Evolutionary conservation across 2,797 vertebrate species (phyloP).

Genomic region (Ispidina picta): DNA sequence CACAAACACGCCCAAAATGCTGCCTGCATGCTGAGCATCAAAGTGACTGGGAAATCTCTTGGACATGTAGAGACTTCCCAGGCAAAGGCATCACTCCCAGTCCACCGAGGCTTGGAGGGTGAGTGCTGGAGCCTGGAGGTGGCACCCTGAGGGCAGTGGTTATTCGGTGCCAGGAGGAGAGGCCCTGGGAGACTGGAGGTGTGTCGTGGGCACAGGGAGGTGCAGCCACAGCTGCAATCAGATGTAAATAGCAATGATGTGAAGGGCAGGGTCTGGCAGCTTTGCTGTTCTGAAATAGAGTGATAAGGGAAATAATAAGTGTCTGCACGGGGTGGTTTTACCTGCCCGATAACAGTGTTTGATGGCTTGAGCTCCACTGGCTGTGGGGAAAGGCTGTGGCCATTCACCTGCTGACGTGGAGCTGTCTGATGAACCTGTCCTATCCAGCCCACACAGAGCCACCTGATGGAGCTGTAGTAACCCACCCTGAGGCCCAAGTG

Average conservation of each 20-base stretch:
- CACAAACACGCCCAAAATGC: fast-evolving
- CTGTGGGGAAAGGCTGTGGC: neutral
- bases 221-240: neutral
- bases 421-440: neutral
- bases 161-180: neutral
- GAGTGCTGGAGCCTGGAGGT: neutral
- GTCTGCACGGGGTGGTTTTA: neutral
- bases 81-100: neutral
- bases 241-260: neutral
- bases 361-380: neutral
- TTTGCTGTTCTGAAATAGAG: neutral
- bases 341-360: neutral
- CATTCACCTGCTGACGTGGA: neutral
- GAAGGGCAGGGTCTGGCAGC: neutral
- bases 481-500: fast-evolving
- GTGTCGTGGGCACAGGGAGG: neutral
- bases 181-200: neutral
- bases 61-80: neutral
- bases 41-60: neutral
- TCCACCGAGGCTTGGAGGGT: neutral
- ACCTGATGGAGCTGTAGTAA: neutral
- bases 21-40: neutral
- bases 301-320: neutral
- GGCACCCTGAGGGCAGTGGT: neutral
- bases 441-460: neutral